Evolutionary conservation across 2,797 vertebrate species (phyloP).

Genomic region (Orestias chungarensis): DNA sequence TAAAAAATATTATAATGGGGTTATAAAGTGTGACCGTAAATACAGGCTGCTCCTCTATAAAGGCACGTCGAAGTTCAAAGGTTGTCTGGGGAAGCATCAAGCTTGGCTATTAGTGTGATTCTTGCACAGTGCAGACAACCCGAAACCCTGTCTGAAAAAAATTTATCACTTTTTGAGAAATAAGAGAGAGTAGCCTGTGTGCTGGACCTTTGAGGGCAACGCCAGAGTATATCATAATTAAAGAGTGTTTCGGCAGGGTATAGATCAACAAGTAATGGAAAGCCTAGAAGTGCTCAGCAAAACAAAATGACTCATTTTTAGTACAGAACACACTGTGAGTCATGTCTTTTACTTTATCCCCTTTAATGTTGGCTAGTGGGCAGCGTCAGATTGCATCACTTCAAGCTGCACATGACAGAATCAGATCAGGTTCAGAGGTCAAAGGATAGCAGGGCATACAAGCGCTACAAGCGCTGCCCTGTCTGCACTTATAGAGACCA

Average conservation of each 20-base stretch:
- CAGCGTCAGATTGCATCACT: slow-evolving; percentile 39
- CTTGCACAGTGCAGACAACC: slow-evolving; percentile 19
- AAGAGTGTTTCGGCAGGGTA: slow-evolving; percentile 9
- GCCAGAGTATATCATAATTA: slow-evolving; percentile 13
- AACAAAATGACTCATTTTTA: slow-evolving; percentile 36
- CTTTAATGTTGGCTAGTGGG: slow-evolving; percentile 1
- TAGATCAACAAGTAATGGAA: slow-evolving; percentile 23
- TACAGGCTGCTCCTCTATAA: slow-evolving; percentile 35
- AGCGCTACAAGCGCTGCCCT: slow-evolving; percentile 27
- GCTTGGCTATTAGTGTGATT: slow-evolving; percentile 33
- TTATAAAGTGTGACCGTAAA: slow-evolving; percentile 53
- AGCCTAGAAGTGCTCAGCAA: slow-evolving; percentile 11
- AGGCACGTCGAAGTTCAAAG: slow-evolving; percentile 33
- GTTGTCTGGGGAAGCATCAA: slow-evolving; percentile 39
- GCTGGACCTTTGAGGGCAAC: slow-evolving; percentile 3
- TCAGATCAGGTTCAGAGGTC: slow-evolving; percentile 44
- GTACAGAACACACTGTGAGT: slow-evolving; percentile 21
- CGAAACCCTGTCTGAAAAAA: slow-evolving; percentile 11
- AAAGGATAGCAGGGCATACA: slow-evolving; percentile 31
- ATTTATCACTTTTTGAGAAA: slow-evolving; percentile 18
- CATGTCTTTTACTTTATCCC: slow-evolving; percentile 23
- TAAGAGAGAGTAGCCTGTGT: not conserved
- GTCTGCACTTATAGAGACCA: slow-evolving; percentile 6
- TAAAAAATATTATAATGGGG: slow-evolving; percentile 4
- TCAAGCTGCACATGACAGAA: slow-evolving; percentile 58